Evolutionary conservation across 1,140 invertebrate species (phyloP), one percentile per base, ranked within the genome.

Genomic region (Vanessa tameamea): DNA sequence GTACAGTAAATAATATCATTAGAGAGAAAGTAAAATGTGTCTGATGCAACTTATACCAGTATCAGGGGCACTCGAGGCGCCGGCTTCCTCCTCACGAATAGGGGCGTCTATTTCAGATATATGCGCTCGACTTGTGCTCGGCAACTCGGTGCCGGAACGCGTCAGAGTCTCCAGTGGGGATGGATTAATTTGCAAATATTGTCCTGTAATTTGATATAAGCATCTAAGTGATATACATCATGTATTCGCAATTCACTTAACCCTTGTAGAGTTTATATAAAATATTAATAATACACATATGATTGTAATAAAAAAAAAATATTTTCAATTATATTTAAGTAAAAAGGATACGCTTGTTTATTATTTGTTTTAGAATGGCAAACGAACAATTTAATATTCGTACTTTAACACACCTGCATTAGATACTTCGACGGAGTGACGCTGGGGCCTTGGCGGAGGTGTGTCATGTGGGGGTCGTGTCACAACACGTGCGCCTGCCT

Each of bases 361-460:
- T 31, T 31, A 31, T 31, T 4, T 31, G 3, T 31, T 31, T 6
- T 31, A 6, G 6, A 31, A 31, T 31, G 26, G 26, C 26, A 3
- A 20, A 1, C 20, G 20, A 7, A 67, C 23, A 15, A 14, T 12
- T 14, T 66, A 76, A 59, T 69, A 31, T 13, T 23, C 13, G 61
- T 57, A 64, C 4, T 43, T 9, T 57, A n/a, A 67, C 63, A 50
- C 78, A 85, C 95, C 95, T 51, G 96, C 95, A 83, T 95, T 96
- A 20, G 95, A 95, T 15, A 98, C 97, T 93, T 98, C 97, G 6
- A 98, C 96, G 0, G 97, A 98, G 86, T 98, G 97, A 57, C 97
- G 91, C 83, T 97, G 97, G 51, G 95, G 94, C 9, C 84, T 76
- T 0, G 81, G 77, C 12, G 71, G 75, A 0, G 76, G 65, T 12